These are phyloP conservation scores for Esox masquinongy DNA, from an alignment of 2,797 vertebrate species.

Conservation along the genomic window DNA sequence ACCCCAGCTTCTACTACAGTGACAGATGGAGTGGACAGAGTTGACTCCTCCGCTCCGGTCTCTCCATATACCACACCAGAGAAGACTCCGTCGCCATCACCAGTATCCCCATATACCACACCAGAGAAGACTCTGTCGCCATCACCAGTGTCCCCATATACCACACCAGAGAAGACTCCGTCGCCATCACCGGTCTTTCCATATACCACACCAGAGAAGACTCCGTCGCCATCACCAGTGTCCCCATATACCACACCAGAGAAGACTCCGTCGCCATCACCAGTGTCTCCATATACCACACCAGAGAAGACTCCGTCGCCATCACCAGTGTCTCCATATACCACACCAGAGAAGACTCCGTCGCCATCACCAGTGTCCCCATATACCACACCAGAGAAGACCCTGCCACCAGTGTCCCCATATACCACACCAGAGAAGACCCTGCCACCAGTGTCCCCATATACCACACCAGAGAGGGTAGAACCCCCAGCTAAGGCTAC, in stretches of 20 bases:
- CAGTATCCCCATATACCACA: constrained; percentile 9
- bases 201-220: constrained; percentile 1
- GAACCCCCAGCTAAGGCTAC: constrained; percentile 28
- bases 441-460: constrained; percentile 11
- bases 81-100: constrained; percentile 1
- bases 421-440: constrained; percentile 21
- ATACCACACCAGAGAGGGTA: constrained; percentile 25
- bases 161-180: too few species aligned
- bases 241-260: too few species aligned
- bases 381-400: constrained; percentile 3
- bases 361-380: constrained; percentile 11
- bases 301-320: too few species aligned
- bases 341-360: constrained; percentile 25
- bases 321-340: background rate
- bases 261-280: too few species aligned
- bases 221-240: too few species aligned
- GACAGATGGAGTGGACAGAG: constrained; percentile 6
- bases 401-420: background rate
- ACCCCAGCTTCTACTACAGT: constrained; percentile 10
- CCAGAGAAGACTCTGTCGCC: too few species aligned
- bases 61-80: constrained; percentile 10
- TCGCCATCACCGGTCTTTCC: too few species aligned
- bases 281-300: too few species aligned
- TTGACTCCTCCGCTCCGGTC: background rate
- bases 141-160: too few species aligned